These are phyloP conservation scores for Cebidichthys violaceus DNA, from an alignment of 2,113 vertebrate species.

Conservation along the genomic window DNA sequence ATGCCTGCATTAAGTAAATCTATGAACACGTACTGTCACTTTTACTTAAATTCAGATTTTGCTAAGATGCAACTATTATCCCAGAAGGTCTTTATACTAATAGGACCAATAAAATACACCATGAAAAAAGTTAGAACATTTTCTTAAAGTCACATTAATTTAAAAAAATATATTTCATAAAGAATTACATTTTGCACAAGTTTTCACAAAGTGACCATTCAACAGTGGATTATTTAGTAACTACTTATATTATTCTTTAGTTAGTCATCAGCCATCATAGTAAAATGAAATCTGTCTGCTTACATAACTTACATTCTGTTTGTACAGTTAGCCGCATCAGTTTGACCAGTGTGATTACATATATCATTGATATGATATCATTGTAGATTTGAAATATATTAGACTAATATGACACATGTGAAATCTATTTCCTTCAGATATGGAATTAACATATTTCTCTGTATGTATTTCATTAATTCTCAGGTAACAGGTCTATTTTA, in stretches of 20 bases:
- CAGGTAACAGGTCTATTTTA: conserved; percentile 61
- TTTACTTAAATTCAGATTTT: neutral
- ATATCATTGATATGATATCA: too few relatives aligned
- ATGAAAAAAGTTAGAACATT: neutral
- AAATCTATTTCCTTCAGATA: conserved; percentile 58
- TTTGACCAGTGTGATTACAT: neutral
- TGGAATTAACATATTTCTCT: conserved; percentile 48
- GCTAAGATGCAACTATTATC: neutral
- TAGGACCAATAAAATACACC: too few relatives aligned
- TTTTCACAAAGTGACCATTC: neutral
- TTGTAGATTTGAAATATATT: conserved; percentile 40
- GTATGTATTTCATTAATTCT: conserved; percentile 53
- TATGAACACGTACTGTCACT: neutral
- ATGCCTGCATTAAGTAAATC: neutral
- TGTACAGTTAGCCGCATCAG: neutral
- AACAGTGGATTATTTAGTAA: neutral
- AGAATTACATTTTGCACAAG: neutral
- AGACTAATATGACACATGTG: conserved; percentile 53
- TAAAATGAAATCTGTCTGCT: conserved; percentile 18
- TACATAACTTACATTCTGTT: neutral
- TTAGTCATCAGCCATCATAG: neutral
- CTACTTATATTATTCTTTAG: neutral
- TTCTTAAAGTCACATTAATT: neutral
- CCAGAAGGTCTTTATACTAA: neutral
- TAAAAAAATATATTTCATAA: neutral